Evolutionary conservation across 2,888 invertebrate genomes (phyloP).

Genomic region (Euplexia lucipara): DNA sequence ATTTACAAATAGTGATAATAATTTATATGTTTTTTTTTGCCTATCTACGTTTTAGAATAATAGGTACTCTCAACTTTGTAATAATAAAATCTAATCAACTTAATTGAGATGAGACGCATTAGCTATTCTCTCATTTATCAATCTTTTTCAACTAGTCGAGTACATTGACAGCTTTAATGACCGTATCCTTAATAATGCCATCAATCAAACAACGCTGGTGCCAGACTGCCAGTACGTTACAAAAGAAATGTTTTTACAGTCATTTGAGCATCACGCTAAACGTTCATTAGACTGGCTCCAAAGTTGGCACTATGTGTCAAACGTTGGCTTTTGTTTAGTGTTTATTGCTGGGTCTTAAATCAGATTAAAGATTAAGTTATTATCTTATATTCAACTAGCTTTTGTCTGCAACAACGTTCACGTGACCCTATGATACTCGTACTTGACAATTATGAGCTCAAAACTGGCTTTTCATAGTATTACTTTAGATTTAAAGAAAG

Average conservation of each 20-base stretch:
- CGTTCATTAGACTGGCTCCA: slow-evolving; percentile 23
- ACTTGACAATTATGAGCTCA: no score
- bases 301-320: slow-evolving; percentile 16
- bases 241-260: slow-evolving; percentile 49
- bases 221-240: slow-evolving; percentile 22
- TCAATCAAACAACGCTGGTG: slow-evolving; percentile 44
- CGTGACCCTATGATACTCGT: no score
- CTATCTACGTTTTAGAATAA: not conserved
- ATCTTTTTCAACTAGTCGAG: slow-evolving; percentile 42
- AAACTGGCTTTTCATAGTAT: no score
- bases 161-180: slow-evolving; percentile 33
- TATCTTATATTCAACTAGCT: no score
- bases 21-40: not conserved
- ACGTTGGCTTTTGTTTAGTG: slow-evolving; percentile 6
- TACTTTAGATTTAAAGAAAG: not conserved
- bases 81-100: slow-evolving; percentile 12
- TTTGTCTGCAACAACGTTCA: no score
- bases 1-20: not conserved
- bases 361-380: no score
- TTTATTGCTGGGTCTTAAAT: not conserved
- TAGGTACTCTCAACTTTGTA: not conserved
- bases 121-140: slow-evolving; percentile 44
- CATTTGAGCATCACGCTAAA: slow-evolving; percentile 38
- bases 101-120: slow-evolving; percentile 33
- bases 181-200: slow-evolving; percentile 42